Evolutionary conservation across 64 coral and sea anemone species (phyloP).

Genomic region (Pocillopora verrucosa): DNA sequence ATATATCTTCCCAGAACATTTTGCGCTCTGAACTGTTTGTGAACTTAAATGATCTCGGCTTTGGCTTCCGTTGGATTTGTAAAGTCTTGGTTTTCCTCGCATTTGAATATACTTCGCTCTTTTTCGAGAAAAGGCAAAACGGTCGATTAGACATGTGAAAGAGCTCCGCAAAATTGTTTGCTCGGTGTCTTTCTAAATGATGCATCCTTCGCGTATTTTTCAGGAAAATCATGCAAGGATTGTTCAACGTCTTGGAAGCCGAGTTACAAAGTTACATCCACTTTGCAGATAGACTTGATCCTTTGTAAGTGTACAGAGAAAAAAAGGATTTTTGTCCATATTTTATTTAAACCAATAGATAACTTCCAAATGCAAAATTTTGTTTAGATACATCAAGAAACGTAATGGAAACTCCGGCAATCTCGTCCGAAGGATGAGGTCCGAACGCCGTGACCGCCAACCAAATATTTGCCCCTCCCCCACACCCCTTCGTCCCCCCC

Average conservation of each 20-base stretch:
- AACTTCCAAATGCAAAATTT: too few relatives aligned
- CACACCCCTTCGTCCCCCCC: too few relatives aligned
- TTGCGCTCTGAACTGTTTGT: not conserved
- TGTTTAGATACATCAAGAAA: too few relatives aligned
- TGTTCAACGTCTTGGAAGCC: slow-evolving; percentile 82
- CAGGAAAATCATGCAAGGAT: slow-evolving; percentile 95
- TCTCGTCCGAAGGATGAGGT: too few relatives aligned
- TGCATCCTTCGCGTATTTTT: not conserved
- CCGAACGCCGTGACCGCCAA: too few relatives aligned
- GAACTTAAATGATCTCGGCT: not conserved
- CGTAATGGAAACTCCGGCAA: too few relatives aligned
- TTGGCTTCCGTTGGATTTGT: too few relatives aligned
- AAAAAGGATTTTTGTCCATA: too few relatives aligned
- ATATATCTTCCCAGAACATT: not conserved
- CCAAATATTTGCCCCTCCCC: too few relatives aligned
- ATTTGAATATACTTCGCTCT: not conserved
- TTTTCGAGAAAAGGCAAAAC: too few relatives aligned
- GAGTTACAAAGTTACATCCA: slow-evolving; percentile 90
- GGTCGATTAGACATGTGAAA: not conserved
- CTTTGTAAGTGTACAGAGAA: slow-evolving; percentile 68
- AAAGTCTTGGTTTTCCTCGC: too few relatives aligned
- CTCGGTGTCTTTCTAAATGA: not conserved
- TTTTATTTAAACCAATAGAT: too few relatives aligned
- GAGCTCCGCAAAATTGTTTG: not conserved
- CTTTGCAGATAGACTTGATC: slow-evolving; percentile 97